A percentile compares a stretch with the other conserved stretches of the same genome.
phyloP scores from a whole-genome alignment of 2,797 vertebrate species.

The Mormyrops boulengeri region DNA sequence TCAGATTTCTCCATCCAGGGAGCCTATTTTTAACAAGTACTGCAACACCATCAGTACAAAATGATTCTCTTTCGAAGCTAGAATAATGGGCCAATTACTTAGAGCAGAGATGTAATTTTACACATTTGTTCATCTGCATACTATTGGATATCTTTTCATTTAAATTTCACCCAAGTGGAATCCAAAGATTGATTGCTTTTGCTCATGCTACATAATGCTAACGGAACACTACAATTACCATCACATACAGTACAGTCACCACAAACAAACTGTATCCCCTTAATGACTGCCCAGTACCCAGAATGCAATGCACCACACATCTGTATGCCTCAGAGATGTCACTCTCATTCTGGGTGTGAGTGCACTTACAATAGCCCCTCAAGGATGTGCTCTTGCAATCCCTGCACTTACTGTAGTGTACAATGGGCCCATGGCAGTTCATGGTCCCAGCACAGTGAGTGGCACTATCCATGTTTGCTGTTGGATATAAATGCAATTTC shows the following conservation, averaged over 20 bases:
- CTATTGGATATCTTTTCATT: not conserved
- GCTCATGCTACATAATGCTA: not conserved
- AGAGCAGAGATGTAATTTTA: not conserved
- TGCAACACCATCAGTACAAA: not conserved
- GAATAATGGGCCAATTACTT: not conserved
- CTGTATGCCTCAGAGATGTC: not conserved
- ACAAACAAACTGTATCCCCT: not conserved
- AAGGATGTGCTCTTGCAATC: not conserved
- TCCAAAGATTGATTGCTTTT: not conserved
- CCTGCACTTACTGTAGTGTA: not conserved
- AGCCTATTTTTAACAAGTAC: not conserved
- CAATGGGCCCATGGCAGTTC: not conserved
- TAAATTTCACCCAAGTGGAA: not conserved
- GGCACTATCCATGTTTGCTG: not conserved
- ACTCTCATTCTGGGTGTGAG: not conserved
- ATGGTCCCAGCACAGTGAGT: not conserved
- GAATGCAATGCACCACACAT: not conserved
- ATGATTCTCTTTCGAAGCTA: not conserved
- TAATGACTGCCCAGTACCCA: not conserved
- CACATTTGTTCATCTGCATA: not conserved
- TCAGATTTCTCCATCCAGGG: not conserved
- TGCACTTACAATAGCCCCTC: not conserved
- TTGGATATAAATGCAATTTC: slow-evolving; percentile 15
- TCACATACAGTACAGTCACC: not conserved
- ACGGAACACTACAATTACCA: not conserved